A percentile compares a stretch with the other conserved stretches of the same genome.
phyloP scores from a whole-genome alignment of 2,888 invertebrate species.

The Cosmia trapezina region DNA sequence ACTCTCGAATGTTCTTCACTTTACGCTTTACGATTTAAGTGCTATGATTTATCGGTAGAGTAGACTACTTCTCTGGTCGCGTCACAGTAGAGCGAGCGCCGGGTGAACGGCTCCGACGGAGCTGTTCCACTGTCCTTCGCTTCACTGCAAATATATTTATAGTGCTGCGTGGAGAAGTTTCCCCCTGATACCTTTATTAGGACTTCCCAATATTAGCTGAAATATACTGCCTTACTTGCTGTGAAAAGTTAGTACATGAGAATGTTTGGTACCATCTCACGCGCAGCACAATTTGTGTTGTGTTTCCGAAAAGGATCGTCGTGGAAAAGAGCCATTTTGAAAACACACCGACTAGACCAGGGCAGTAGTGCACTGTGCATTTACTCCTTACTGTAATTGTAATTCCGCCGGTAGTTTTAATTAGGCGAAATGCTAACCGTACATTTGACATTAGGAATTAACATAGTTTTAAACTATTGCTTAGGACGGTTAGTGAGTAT shows the following conservation, averaged over 20 bases:
- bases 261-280: slow-evolving; percentile 68
- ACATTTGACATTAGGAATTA: slow-evolving; percentile 80
- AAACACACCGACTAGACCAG: slow-evolving; percentile 94
- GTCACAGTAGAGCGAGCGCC: slow-evolving; percentile 84
- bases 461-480: slow-evolving; percentile 78
- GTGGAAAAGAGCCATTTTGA: slow-evolving; percentile 97
- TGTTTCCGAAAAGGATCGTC: slow-evolving; percentile 95
- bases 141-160: slow-evolving; percentile 81
- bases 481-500: slow-evolving; percentile 84
- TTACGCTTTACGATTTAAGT: slow-evolving; percentile 82
- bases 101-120: slow-evolving; percentile 44
- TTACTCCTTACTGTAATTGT: slow-evolving; percentile 78
- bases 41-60: slow-evolving; percentile 81
- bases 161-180: slow-evolving; percentile 74
- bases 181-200: slow-evolving; percentile 55
- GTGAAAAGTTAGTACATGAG: slow-evolving; percentile 64
- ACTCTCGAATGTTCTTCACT: slow-evolving; percentile 83
- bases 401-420: slow-evolving; percentile 81
- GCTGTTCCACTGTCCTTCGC: slow-evolving; percentile 70
- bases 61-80: slow-evolving; percentile 82
- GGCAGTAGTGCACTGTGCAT: slow-evolving; percentile 87
- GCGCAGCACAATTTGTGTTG: slow-evolving; percentile 94
- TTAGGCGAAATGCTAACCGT: slow-evolving; percentile 80
- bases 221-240: slow-evolving; percentile 65
- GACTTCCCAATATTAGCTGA: slow-evolving; percentile 59